Evolutionary conservation across 2,888 invertebrate genomes (phyloP), one percentile per base, ranked within the genome.

Genomic region (Epinotia brunnichana): DNA sequence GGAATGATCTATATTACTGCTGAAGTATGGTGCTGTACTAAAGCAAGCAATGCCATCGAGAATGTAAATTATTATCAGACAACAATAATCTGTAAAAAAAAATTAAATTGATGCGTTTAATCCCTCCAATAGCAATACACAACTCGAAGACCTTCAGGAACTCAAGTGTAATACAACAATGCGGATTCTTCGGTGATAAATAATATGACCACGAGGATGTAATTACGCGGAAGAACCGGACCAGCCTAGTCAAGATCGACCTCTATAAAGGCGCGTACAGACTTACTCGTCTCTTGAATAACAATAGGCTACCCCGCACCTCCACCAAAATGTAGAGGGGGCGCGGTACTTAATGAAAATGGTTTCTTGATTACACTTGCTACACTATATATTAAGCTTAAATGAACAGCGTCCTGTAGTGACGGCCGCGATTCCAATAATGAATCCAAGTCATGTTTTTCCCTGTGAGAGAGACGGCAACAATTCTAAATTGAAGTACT

Each of bases 141-240:
- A 39, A 7, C 29, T 19, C 17, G 10, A 2, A 5, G 54, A 41
- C 66, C 66, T 35, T 56, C 24, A 21, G 21, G 29, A 15, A 35
- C 9, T 54, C 39, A 7, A n/a, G n/a, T n/a, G 9, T 54, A 19
- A 41, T 66, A 56, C 39, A 63, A 63, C 63, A 66, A 66, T 56
- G 54, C 53, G 41, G 66, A 64, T 54, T 2, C 56, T 56, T 66
- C 19, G 1, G 7, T 29, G 15, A 19, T 41, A 48, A 48, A 41
- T 5, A 54, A 7, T 66, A 66, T 57, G 2, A 56, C 7, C 5
- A 29, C 24, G 24, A 56, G 57, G 29, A 41, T 56, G 54, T 66
- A 66, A 66, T 66, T 56, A 66, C 0, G 39, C n/a, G 66, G 19
- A 64, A 39, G 53, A 21, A 9, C 7, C 53, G 29, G 29, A 24